These are phyloP conservation scores for Dromius quadrimaculatus DNA, from an alignment of 2,888 invertebrate species.

Conservation along the genomic window DNA sequence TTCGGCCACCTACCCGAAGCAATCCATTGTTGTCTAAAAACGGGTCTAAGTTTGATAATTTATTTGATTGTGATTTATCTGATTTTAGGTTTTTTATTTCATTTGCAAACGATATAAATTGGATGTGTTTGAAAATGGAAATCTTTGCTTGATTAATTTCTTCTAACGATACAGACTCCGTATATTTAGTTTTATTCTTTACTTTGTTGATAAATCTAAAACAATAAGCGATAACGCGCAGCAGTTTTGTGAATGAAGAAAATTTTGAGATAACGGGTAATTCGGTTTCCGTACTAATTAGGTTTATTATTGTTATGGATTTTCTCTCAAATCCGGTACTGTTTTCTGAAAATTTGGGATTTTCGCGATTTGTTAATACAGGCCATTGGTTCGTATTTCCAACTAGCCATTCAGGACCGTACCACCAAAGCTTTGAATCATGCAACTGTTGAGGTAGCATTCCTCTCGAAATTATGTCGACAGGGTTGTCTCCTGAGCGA, in stretches of 20 bases:
- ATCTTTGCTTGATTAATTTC: not conserved
- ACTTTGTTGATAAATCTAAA: not conserved
- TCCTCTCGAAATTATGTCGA: constrained; percentile 7
- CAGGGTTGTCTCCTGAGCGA: constrained; percentile 15
- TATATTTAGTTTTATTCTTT: not conserved
- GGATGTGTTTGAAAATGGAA: constrained; percentile 3
- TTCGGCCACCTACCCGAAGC: constrained; percentile 20
- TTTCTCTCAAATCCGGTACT: too few species aligned
- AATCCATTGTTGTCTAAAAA: too few species aligned
- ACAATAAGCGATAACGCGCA: not conserved
- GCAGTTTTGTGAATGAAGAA: not conserved
- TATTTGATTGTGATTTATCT: not conserved
- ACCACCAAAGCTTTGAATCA: constrained; percentile 1
- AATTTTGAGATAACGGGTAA: not conserved
- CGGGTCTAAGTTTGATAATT: constrained; percentile 5
- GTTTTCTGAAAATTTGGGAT: too few species aligned
- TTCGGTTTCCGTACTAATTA: not conserved
- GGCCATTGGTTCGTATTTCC: constrained; percentile 1
- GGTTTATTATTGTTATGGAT: too few species aligned
- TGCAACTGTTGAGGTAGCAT: constrained; percentile 11
- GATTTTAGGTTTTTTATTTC: not conserved
- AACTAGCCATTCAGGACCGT: constrained; percentile 3
- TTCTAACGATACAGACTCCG: not conserved
- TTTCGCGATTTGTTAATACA: too few species aligned
- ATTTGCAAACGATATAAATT: not conserved